Base-by-base conservation (phyloP, 2,797 vertebrate genomes). In the Uromys caudimaculatus region DNA sequence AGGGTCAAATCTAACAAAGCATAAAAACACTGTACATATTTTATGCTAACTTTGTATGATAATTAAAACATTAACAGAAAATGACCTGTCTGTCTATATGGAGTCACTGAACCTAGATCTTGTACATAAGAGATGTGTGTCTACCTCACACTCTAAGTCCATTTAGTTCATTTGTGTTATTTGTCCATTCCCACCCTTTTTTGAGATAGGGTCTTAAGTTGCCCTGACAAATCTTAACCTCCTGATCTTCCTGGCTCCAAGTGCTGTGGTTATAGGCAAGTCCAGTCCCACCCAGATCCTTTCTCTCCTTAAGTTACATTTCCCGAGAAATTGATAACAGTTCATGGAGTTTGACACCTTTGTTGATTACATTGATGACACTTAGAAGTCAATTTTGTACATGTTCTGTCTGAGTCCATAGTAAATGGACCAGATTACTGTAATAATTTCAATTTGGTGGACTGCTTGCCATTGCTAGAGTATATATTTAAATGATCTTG, bases 351-450 rank as follows among this genome's bases (percentile, higher is more conserved):
- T 94, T 95, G 64, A 82, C 12, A 29, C 76, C 47, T 47, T 87
- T 94, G 14, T 58, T 95, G 79, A 93, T 88, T 93, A 96, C 82
- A 64, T 94, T 47, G 13, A 60, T 94, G 87, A 44, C 29, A 91
- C 82, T 92, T 95, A 84, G 79, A 88, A 97, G 91, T 82, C 56
- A 96, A 91, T 91, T 86, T 75, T 84, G 35, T 69, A 12, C 47
- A 89, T 76, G 3, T 86, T 96, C 76, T 93, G 21, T 75, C n/a
- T 2, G 64, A 67, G 64, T 69, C 17, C 32, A 9, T 44, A 89
- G 41, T 71, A 95, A 95, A 86, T 91, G 62, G 87, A 89, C n/a
- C 76, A 90, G 58, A 95, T 35, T 50, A 82, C 38, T 85, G 32
- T 64, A 77, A 27, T 81, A 86, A 89, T 71, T 89, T 95, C 38